phyloP scores from a whole-genome alignment of 2,888 invertebrate species.

The Lasioglossum figueresi region DNA sequence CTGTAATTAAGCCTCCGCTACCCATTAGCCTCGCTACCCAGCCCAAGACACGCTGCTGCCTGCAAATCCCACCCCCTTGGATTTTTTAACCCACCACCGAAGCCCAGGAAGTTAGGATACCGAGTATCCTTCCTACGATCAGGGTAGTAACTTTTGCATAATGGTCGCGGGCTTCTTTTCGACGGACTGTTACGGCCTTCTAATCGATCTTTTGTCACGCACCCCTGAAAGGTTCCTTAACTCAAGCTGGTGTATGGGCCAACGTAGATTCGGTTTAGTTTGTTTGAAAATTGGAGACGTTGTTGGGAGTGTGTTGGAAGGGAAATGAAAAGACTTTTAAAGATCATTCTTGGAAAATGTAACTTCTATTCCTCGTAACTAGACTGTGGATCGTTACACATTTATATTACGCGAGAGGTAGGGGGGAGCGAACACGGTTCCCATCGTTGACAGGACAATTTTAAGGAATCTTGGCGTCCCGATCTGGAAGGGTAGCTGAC shows the following conservation, averaged over 20 bases:
- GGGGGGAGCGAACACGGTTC: not conserved
- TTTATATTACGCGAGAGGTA: too few relatives aligned
- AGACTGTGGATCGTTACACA: too few relatives aligned
- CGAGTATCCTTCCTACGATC: slow-evolving; percentile 68
- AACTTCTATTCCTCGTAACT: too few relatives aligned
- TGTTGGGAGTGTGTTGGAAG: too few relatives aligned
- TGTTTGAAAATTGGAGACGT: not conserved
- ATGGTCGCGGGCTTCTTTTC: slow-evolving; percentile 20
- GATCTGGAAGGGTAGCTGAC: not conserved
- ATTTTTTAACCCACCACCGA: not conserved
- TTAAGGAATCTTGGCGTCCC: not conserved
- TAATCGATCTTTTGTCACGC: slow-evolving; percentile 47
- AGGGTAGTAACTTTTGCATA: slow-evolving; percentile 55
- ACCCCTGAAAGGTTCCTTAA: not conserved
- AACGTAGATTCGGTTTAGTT: not conserved
- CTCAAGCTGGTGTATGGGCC: not conserved
- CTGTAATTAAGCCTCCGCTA: slow-evolving; percentile 73
- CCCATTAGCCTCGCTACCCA: slow-evolving; percentile 72
- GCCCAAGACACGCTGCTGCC: slow-evolving; percentile 50
- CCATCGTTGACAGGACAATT: not conserved
- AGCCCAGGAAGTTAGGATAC: slow-evolving; percentile 51
- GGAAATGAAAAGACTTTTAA: too few relatives aligned
- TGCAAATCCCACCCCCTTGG: slow-evolving; percentile 32
- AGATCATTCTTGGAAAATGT: too few relatives aligned
- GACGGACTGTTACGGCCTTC: not conserved